Conservation (phyloP, 2,888 invertebrate genomes). For the Callinectes sapidus region DNA sequence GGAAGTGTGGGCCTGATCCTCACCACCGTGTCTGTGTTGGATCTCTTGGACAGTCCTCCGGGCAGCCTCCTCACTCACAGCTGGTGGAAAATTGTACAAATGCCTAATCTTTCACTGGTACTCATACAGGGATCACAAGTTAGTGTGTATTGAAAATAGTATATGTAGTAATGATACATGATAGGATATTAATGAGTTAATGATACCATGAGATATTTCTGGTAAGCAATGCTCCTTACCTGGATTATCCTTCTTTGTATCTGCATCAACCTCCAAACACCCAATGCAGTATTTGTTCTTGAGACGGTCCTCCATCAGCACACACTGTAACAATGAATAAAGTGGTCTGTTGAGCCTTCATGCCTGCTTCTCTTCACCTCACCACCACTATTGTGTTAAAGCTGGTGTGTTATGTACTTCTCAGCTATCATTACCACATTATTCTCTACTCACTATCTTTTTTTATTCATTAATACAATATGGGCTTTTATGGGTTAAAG, state of each 20-base stretch:
- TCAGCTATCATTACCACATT: too few relatives aligned
- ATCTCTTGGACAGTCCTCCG: constrained; percentile 66
- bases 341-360: not conserved
- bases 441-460: too few relatives aligned
- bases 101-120: not conserved
- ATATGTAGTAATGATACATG: not conserved
- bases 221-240: constrained; percentile 29
- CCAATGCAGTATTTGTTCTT: constrained; percentile 60
- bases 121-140: not conserved
- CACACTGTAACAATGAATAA: constrained; percentile 51
- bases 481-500: too few relatives aligned
- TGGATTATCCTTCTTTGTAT: constrained; percentile 64
- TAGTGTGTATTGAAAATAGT: not conserved
- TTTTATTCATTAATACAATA: too few relatives aligned
- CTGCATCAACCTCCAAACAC: constrained; percentile 62
- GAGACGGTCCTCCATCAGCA: constrained; percentile 59
- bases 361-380: not conserved
- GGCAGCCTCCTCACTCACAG: constrained; percentile 71
- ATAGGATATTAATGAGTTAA: too few relatives aligned
- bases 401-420: not conserved
- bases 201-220: not conserved
- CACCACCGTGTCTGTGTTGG: constrained; percentile 58
- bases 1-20: not conserved
- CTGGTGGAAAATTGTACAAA: constrained; percentile 33
- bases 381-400: not conserved